These are phyloP conservation scores for Anoncus sp. DNA, from an alignment of 2,888 invertebrate species.

Conservation along the genomic window DNA sequence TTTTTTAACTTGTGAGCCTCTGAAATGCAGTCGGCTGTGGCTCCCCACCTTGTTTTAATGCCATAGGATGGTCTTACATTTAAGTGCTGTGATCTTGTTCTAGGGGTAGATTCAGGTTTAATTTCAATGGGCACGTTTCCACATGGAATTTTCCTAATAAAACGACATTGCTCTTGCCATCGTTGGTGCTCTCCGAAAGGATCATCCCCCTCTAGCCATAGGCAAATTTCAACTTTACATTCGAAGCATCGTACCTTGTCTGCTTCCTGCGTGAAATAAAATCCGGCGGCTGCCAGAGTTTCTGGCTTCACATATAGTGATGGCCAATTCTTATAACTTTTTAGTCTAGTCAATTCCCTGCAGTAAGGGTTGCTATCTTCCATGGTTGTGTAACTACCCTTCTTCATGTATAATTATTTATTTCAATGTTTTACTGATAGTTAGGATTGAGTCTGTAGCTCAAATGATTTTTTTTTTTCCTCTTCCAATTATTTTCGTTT, in stretches of 20 bases:
- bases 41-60: too few relatives aligned
- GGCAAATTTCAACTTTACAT: constrained; percentile 91
- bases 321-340: constrained; percentile 89
- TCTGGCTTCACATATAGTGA: constrained; percentile 86
- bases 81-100: constrained; percentile 80
- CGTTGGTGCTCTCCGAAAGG: constrained; percentile 92
- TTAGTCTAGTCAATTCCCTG: constrained; percentile 86
- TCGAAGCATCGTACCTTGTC: constrained; percentile 93
- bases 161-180: constrained; percentile 93
- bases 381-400: too few relatives aligned
- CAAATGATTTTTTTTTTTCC: too few relatives aligned
- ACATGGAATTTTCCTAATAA: constrained; percentile 87
- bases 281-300: constrained; percentile 91
- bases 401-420: too few relatives aligned
- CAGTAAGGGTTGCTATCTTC: too few relatives aligned
- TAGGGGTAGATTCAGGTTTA: constrained; percentile 74
- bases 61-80: constrained; percentile 84
- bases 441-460: too few relatives aligned
- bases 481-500: too few relatives aligned
- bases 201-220: constrained; percentile 92
- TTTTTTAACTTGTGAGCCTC: too few relatives aligned
- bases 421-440: too few relatives aligned
- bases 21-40: constrained; percentile 80
- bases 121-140: constrained; percentile 86
- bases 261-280: constrained; percentile 90